Evolutionary conservation across 1,140 invertebrate species (phyloP).

Genomic region (Sitodiplosis mosellana): DNA sequence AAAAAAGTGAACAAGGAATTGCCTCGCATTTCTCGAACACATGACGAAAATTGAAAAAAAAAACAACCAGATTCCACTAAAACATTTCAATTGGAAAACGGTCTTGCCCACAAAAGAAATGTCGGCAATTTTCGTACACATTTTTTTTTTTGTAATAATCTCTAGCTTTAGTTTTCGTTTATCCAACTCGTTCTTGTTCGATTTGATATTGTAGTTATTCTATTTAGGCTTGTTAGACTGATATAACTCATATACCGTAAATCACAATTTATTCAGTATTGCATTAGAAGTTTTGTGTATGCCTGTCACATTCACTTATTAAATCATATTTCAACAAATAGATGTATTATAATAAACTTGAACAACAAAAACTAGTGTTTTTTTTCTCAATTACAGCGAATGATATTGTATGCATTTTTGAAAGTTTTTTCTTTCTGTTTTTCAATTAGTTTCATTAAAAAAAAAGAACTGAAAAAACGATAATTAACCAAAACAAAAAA

Average conservation of each 20-base stretch:
- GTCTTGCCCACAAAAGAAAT: too few relatives aligned
- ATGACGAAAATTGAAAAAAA: too few relatives aligned
- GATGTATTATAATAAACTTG: not conserved
- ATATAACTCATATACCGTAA: not conserved
- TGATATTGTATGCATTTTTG: not conserved
- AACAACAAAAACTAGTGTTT: not conserved
- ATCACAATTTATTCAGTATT: not conserved
- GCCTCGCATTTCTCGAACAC: too few relatives aligned
- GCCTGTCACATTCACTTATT: not conserved
- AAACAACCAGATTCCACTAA: too few relatives aligned
- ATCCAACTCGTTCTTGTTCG: too few relatives aligned
- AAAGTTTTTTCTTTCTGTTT: not conserved
- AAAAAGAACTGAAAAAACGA: not conserved
- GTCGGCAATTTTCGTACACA: not conserved
- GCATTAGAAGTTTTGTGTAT: not conserved
- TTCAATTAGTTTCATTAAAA: not conserved
- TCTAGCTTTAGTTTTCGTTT: not conserved
- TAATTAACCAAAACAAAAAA: not conserved
- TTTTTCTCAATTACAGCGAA: not conserved
- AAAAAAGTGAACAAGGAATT: too few relatives aligned
- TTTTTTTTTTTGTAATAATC: not conserved
- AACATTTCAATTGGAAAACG: too few relatives aligned
- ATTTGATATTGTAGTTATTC: not conserved
- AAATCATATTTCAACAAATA: not conserved
- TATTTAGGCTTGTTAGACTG: too few relatives aligned